These are phyloP conservation scores for Trissoscelio sp. DNA, from an alignment of 2,888 invertebrate genomes.

Conservation along the genomic window DNA sequence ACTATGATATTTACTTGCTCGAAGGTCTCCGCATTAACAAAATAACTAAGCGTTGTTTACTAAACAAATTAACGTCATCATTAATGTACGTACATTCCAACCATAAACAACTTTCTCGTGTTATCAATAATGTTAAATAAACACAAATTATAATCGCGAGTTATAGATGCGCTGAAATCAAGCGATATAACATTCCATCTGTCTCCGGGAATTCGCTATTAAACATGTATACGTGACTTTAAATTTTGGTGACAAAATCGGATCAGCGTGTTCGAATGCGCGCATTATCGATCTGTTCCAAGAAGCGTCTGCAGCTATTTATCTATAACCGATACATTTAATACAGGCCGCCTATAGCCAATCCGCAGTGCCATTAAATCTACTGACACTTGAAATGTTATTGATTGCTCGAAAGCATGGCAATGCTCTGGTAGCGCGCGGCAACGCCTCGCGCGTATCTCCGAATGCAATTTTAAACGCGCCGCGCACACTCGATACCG, in stretches of 20 bases:
- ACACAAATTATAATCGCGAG: neutral
- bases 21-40: constrained; percentile 24
- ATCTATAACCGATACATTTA: constrained; percentile 45
- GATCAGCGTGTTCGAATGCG: constrained; percentile 26
- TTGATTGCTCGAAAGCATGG: constrained; percentile 24
- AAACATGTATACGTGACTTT: constrained; percentile 29
- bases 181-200: neutral
- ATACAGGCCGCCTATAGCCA: constrained; percentile 29
- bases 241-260: constrained; percentile 33
- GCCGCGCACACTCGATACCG: neutral
- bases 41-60: constrained; percentile 17
- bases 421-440: too few species aligned
- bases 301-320: constrained; percentile 26
- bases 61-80: constrained; percentile 17
- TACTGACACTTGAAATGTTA: constrained; percentile 40
- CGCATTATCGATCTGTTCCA: constrained; percentile 37
- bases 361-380: constrained; percentile 25
- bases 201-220: constrained; percentile 8
- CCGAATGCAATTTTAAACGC: constrained; percentile 28
- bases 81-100: neutral
- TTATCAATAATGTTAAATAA: constrained; percentile 3
- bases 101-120: constrained; percentile 10
- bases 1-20: constrained; percentile 11
- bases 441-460: neutral
- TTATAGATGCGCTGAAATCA: constrained; percentile 15